Evolutionary conservation across 1,140 invertebrate species (phyloP), one percentile per base, ranked within the genome.

Genomic region (Procambarus clarkii): DNA sequence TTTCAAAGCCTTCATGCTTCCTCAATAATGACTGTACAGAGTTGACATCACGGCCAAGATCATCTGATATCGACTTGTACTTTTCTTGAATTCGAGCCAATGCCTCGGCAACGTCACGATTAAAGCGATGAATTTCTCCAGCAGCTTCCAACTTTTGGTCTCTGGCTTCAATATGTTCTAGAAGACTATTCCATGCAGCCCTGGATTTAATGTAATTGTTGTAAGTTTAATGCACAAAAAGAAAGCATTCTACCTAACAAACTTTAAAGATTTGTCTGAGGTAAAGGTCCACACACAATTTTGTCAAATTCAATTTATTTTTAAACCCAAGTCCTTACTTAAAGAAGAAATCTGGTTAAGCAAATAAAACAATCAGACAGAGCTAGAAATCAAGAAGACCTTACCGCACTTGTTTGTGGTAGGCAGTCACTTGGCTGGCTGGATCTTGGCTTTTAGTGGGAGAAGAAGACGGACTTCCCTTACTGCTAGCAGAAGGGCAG

Each of bases 71-170:
- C 5, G 96, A 97, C 3, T 97, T 96, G 92, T 97, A 96, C 94
- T 99, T 98, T 76, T 93, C 93, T 64, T 93, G 97, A 58, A 99
- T 98, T 48, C 98, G 95, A 15, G 97, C 97, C 2, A 98, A 94
- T 7, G 98, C 97, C 94, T 99, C 98, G 9, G 97, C 97, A 0
- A 98, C 98, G 94, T 99, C 98, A 45, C 98, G 96, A 95, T 99
- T 98, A 96, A 99, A 99, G 69, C 98, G 96, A 94, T 99, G 98
- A 92, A 99, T 98, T 95, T 99, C 98, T 34, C 98, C 98, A 8
- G 98, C 98, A 0, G 98, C 98, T 93, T 97, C 96, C 11, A 99
- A 95, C 81, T 98, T 97, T 89, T 97, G 96, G 92, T 98, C 97
- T 18, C 98, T 96, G 86, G 97, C 96, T 93, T 97, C 97, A 74